Evolutionary conservation across 2,888 invertebrate species (phyloP), one percentile per base, ranked within the genome.

Genomic region (Patella caerulea): DNA sequence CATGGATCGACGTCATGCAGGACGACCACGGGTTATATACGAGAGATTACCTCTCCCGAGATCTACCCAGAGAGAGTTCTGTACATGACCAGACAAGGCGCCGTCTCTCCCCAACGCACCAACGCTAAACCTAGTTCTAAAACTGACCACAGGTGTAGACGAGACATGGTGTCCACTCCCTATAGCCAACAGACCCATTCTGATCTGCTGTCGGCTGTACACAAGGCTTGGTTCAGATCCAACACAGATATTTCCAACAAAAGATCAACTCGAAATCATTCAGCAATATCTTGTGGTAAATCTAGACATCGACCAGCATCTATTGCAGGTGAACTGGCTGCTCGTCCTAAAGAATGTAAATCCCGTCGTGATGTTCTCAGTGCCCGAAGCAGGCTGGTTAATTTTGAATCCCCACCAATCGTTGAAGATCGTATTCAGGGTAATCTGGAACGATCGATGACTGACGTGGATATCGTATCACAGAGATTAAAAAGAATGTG

Each of bases 161-260:
- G 65, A 19, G 65, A 65, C 11, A 24, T 24, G 19, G 0, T 65
- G 11, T 65, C 65, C 3, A 65, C 65, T 9, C 65, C 65, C 0
- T 65, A 65, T 9, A 65, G 24, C 24, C 65, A 65, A 15, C 65
- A 65, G 24, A 65, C 65, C 24, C 65, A n/a, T 65, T 65, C 65
- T 14, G 65, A 65, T 24, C 65, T 65, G 12, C 24, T 65, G 24
- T 65, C 65, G 24, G 65, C 65, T 65, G 24, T 65, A 24, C 65
- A 65, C 65, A 65, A 65, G 24, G 65, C 65, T 24, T 65, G 65
- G 65, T 24, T 24, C 14, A 65, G 65, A 24, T 65, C 65, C 65
- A 65, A 65, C 24, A 24, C 24, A 0, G 19, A 24, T 24, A 24
- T 11, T 3, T 65, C 65, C 2, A 24, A 12, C 11, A n/a, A 24